These are phyloP conservation scores for Psephotus haematonotus DNA, from an alignment of 2,113 vertebrate species.

Conservation along the genomic window DNA sequence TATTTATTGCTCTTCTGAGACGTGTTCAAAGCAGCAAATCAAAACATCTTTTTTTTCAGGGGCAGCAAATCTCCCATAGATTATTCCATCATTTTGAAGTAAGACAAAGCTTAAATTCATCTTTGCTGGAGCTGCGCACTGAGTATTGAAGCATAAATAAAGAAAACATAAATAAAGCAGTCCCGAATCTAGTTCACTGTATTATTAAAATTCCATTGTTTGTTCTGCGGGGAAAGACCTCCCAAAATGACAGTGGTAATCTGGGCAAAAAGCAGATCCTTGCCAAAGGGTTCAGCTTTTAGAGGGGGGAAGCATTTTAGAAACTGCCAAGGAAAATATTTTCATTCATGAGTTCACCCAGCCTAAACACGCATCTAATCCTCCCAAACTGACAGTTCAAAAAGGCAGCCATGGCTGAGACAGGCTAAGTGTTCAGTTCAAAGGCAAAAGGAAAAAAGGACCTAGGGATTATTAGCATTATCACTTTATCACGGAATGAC, in stretches of 20 bases:
- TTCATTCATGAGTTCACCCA: slow-evolving; percentile 85
- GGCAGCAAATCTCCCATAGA: slow-evolving; percentile 52
- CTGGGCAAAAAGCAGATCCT: slow-evolving; percentile 66
- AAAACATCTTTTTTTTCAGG: slow-evolving; percentile 41
- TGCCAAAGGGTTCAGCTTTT: slow-evolving; percentile 61
- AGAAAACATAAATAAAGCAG: slow-evolving; percentile 42
- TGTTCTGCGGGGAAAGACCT: slow-evolving; percentile 63
- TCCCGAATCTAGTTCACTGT: slow-evolving; percentile 13
- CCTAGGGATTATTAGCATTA: slow-evolving; percentile 67
- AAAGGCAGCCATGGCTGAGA: slow-evolving; percentile 69
- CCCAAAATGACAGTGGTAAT: slow-evolving; percentile 69
- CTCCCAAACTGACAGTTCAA: slow-evolving; percentile 81
- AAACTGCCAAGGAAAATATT: slow-evolving; percentile 84
- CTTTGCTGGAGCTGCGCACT: slow-evolving; percentile 36
- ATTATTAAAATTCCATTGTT: slow-evolving; percentile 73
- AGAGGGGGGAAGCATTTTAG: slow-evolving; percentile 55
- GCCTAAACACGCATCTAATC: slow-evolving; percentile 85
- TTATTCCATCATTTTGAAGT: slow-evolving; percentile 62
- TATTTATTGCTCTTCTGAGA: slow-evolving; percentile 43
- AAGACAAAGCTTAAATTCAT: slow-evolving; percentile 52
- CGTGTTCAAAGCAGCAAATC: background rate
- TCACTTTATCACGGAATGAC: slow-evolving; percentile 71
- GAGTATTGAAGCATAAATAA: slow-evolving; percentile 61
- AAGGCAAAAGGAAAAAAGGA: slow-evolving; percentile 59
- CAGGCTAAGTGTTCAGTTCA: slow-evolving; percentile 74